Evolutionary conservation across 2,888 invertebrate species (phyloP).

Genomic region (Cantharis rustica): DNA sequence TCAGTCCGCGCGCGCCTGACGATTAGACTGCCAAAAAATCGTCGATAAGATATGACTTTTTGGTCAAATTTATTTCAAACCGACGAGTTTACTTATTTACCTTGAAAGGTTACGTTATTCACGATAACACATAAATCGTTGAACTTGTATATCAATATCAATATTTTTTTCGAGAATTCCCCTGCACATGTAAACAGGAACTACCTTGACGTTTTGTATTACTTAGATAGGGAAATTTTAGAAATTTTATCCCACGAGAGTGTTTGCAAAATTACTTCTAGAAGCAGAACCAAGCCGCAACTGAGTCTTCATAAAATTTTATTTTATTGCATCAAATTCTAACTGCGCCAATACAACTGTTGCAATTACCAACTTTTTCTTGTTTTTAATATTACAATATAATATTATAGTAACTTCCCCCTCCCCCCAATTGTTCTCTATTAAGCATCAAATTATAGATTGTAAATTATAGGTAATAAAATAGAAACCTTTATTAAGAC

Average conservation of each 20-base stretch:
- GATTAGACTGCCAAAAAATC: slow-evolving; percentile 6
- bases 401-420: too few relatives aligned
- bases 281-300: background rate
- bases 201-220: background rate
- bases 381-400: too few relatives aligned
- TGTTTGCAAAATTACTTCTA: background rate
- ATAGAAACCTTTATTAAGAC: too few relatives aligned
- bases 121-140: slow-evolving; percentile 10
- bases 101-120: slow-evolving; percentile 1
- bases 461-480: too few relatives aligned
- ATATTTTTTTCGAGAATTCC: background rate
- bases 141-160: slow-evolving; percentile 2
- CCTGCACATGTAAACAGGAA: background rate
- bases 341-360: background rate
- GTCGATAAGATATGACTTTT: slow-evolving; percentile 2
- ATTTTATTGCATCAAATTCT: background rate
- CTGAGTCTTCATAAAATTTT: background rate
- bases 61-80: background rate
- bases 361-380: too few relatives aligned
- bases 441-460: too few relatives aligned
- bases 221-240: background rate
- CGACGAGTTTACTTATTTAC: slow-evolving; percentile 1
- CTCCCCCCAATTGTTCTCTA: too few relatives aligned
- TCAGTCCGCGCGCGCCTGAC: slow-evolving; percentile 13
- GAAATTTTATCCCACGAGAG: background rate